Base-by-base conservation (phyloP, 2,797 vertebrate species). In the Tragelaphus oryx region DNA sequence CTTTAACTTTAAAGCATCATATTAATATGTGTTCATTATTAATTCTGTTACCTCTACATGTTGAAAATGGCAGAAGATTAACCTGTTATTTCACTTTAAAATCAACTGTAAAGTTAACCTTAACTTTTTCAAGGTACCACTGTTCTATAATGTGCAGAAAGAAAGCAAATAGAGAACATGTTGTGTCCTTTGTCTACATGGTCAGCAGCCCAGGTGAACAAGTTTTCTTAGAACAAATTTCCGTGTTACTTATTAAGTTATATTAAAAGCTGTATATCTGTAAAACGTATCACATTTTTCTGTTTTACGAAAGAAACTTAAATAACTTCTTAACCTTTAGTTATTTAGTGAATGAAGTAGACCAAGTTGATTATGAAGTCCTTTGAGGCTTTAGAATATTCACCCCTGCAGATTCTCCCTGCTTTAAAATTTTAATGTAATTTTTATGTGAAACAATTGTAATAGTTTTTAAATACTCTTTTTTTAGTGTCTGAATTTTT, bases 401-500 rank as follows among this genome's bases (percentile, higher is more conserved):
- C 18, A 46, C 87, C 46, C 41, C 44, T 93, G 3, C 16, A 65
- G 14, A 8, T 54, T 93, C 16, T 95, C 57, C 74, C 48, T 55
- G 12, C 52, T 82, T 78, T 89, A 71, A 83, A 81, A 33, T 62
- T 62, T 80, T 50, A 89, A 18, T 68, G 30, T 37, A 52, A 57
- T 80, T 83, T 91, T 62, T 94, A 48, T 89, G 26, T 85, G 44
- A 87, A 89, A 57, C 79, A 74, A 22, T 44, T 55, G 0, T 80
- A 78, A 57, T 89, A 44, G 8, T 88, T 92, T 90, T 93, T 91
- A 87, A 81, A 81, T 95, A 79, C 14, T 79, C 26, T n/a, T 76
- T 93, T 94, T 88, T 93, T 33, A 85, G n/a, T 78, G 54, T 90
- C 86, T 95, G 33, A 91, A 89, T 93, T 96, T 96, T 97, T 95